Conservation (phyloP, 2,797 vertebrate genomes). For the Prionace glauca region DNA sequence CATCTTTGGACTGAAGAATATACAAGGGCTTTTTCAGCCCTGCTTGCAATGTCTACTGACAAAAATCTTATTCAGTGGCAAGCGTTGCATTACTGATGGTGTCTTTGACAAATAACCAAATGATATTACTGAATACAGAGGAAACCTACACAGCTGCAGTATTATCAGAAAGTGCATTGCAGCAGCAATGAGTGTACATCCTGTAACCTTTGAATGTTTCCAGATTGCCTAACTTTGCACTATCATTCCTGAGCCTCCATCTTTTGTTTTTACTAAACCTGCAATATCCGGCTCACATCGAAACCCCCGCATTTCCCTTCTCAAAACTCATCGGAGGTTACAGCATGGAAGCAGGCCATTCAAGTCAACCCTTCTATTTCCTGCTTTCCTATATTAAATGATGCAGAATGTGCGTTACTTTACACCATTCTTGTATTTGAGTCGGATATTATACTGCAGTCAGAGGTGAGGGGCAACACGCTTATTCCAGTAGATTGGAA, state of each 20-base stretch:
- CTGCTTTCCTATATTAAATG: neutral
- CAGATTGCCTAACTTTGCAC: conserved; percentile 4
- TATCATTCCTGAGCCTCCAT: neutral
- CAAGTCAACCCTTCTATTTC: neutral
- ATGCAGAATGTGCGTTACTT: neutral
- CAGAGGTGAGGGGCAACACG: neutral
- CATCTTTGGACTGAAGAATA: neutral
- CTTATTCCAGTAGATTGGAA: neutral
- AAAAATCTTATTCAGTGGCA: neutral
- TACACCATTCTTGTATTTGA: neutral
- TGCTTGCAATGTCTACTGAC: neutral
- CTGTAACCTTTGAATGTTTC: conserved; percentile 30
- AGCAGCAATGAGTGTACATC: neutral
- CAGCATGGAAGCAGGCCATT: neutral
- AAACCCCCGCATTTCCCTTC: neutral
- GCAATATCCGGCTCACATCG: neutral
- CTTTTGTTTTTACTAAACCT: neutral
- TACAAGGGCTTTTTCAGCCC: neutral
- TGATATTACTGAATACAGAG: neutral
- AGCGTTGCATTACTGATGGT: neutral
- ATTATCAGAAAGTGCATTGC: neutral
- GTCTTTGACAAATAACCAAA: neutral
- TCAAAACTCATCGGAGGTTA: neutral
- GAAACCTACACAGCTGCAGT: neutral
- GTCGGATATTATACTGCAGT: neutral